Percentiles rank a stretch among this genome's conserved stretches.
These are phyloP conservation scores for Bursaphelenchus okinawaensis DNA, from an alignment of 2,888 invertebrate genomes.

Conservation along the genomic window DNA sequence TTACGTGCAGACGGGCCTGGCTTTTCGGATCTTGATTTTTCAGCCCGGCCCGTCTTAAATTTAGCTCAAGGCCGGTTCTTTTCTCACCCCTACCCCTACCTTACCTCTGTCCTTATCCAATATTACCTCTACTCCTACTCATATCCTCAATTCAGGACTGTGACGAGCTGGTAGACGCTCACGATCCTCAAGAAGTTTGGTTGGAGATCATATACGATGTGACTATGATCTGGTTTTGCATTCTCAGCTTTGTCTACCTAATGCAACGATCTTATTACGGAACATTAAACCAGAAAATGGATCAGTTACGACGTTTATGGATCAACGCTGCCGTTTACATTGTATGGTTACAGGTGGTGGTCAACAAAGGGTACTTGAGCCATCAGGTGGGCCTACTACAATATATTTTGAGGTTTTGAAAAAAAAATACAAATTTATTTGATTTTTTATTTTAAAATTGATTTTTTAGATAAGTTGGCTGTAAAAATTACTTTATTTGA, in stretches of 20 bases:
- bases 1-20: too few species aligned
- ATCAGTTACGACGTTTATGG: constrained; percentile 45
- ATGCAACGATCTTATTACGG: constrained; percentile 53
- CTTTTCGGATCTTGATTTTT: too few species aligned
- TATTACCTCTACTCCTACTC: too few species aligned
- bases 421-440: neutral
- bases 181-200: constrained; percentile 39
- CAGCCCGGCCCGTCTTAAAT: too few species aligned
- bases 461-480: neutral
- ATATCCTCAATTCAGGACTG: constrained; percentile 15
- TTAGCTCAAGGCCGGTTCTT: too few species aligned
- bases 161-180: constrained; percentile 33
- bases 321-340: constrained; percentile 47
- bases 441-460: neutral
- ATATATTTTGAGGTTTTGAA: too few species aligned
- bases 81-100: too few species aligned
- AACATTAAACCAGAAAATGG: constrained; percentile 46
- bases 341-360: constrained; percentile 54
- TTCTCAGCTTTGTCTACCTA: constrained; percentile 46
- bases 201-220: constrained; percentile 46
- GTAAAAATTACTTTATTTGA: neutral
- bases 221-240: constrained; percentile 48
- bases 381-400: constrained; percentile 34
- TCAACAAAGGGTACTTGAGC: constrained; percentile 53
- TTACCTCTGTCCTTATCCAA: too few species aligned